Evolutionary conservation across 2,888 invertebrate species (phyloP).

Genomic region (Hydraecia micacea): DNA sequence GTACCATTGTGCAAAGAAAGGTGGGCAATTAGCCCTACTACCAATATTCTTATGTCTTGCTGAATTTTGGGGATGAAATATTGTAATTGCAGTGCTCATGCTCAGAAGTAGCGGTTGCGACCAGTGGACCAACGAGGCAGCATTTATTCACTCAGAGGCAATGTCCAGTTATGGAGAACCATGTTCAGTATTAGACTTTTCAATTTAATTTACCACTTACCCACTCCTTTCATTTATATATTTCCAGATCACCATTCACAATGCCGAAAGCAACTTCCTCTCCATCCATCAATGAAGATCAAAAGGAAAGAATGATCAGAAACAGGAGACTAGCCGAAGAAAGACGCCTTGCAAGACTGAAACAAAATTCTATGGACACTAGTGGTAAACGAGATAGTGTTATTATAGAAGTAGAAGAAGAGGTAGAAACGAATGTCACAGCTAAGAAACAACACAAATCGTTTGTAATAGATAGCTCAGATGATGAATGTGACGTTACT

Average conservation of each 20-base stretch:
- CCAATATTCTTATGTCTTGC: neutral
- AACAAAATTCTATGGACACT: conserved; percentile 67
- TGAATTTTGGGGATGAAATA: neutral
- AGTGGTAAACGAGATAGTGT: conserved; percentile 22
- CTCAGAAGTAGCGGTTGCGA: too few relatives aligned
- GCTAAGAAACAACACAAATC: conserved; percentile 46
- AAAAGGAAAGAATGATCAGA: conserved; percentile 92
- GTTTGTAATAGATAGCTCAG: conserved; percentile 64
- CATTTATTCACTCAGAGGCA: too few relatives aligned
- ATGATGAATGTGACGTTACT: conserved; percentile 69
- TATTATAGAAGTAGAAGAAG: conserved; percentile 52
- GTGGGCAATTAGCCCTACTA: neutral
- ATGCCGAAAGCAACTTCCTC: conserved; percentile 86
- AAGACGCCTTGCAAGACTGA: conserved; percentile 89
- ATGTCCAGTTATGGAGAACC: too few relatives aligned
- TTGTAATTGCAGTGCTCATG: neutral
- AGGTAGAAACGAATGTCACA: conserved; percentile 34
- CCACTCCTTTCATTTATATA: neutral
- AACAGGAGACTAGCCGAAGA: conserved; percentile 92
- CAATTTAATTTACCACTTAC: neutral
- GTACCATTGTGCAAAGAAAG: neutral
- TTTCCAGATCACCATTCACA: conserved; percentile 76
- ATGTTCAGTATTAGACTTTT: neutral
- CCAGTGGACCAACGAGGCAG: too few relatives aligned
- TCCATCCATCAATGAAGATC: conserved; percentile 90